Evolutionary conservation across 2,113 vertebrate genomes (phyloP), one percentile per base, ranked within the genome.

Genomic region (Ivindomyrus marchei): DNA sequence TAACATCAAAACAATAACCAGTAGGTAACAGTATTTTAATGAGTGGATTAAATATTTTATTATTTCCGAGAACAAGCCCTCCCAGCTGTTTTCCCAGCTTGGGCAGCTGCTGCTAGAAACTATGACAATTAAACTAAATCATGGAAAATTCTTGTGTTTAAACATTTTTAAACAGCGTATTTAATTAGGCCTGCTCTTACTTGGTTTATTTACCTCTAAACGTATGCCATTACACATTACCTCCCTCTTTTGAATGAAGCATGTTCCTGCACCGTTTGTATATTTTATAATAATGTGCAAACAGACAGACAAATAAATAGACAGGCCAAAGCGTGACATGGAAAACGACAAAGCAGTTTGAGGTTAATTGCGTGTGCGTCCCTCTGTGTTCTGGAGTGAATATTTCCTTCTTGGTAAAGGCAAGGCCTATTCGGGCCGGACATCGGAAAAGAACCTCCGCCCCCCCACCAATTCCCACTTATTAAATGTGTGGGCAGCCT

Each of bases 401-500:
- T 92, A 58, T 90, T 93, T 92, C 91, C 70, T 89, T 89, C 46
- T 42, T 15, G 47, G 46, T 56, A 89, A 80, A 89, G 39, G 80
- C 17, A n/a, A n/a, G 77, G 77, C 39, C 42, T 19, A 66, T 47
- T 89, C 39, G 19, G 50, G 52, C 53, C n/a, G n/a, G 49, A 74
- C 66, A 17, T 77, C 2, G 9, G 42, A 89, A 15, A 50, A 80
- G 21, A 21, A 52, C 70, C 11, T 49, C 47, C 47, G 11, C 46
- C 42, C 58, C 84, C 84, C 45, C 11, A 36, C n/a, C 47, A 7
- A 4, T 19, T 39, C 86, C 52, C 27, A 50, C 89, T 92, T 93
- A 93, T 95, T 95, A 95, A 95, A 95, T 92, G 93, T 95, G 95
- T 87, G 95, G 95, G 95, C 95, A 95, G 95, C 94, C 93, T 94